Evolutionary conservation across 2,113 vertebrate genomes (phyloP).

Genomic region (Sakesphorus luctuosus): DNA sequence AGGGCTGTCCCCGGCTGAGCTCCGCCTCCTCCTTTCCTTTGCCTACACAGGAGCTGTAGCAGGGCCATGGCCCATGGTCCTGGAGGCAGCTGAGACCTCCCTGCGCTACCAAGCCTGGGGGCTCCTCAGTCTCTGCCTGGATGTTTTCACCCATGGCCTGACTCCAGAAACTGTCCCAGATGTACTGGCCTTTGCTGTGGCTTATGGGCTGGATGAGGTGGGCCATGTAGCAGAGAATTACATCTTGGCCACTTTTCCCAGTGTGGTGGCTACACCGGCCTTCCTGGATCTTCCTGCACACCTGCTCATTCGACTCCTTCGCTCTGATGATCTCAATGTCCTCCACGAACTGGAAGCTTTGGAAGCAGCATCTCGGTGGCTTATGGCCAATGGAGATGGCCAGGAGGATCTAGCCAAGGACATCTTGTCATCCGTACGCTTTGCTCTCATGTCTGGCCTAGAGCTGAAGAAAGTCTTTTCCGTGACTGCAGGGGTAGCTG

Average conservation of each 20-base stretch:
- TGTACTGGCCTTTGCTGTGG: conserved; percentile 80
- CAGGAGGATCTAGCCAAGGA: conserved; percentile 73
- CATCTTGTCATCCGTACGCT: conserved; percentile 84
- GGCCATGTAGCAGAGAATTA: conserved; percentile 79
- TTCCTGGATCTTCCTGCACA: conserved; percentile 81
- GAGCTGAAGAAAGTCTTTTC: conserved; percentile 86
- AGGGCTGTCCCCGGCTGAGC: conserved; percentile 67
- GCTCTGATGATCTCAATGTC: conserved; percentile 79
- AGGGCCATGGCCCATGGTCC: conserved; percentile 81
- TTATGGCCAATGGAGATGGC: conserved; percentile 75
- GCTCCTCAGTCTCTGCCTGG: conserved; percentile 81
- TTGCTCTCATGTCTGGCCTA: conserved; percentile 88
- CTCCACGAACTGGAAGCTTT: conserved; percentile 85
- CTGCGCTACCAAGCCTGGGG: conserved; percentile 87
- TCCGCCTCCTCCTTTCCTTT: conserved; percentile 80
- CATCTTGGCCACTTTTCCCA: conserved; percentile 82
- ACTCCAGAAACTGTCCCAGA: conserved; percentile 79
- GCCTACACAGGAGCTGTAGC: conserved; percentile 82
- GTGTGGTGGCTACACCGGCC: conserved; percentile 76
- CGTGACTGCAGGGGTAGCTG: conserved; percentile 66
- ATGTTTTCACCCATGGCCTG: conserved; percentile 79
- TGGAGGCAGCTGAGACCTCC: conserved; percentile 83
- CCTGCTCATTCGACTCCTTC: conserved; percentile 79
- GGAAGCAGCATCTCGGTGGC: conserved; percentile 83
- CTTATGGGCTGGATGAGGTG: conserved; percentile 79